These are phyloP conservation scores for Chascanopsetta lugubris DNA, from an alignment of 2,113 vertebrate genomes.

Conservation along the genomic window DNA sequence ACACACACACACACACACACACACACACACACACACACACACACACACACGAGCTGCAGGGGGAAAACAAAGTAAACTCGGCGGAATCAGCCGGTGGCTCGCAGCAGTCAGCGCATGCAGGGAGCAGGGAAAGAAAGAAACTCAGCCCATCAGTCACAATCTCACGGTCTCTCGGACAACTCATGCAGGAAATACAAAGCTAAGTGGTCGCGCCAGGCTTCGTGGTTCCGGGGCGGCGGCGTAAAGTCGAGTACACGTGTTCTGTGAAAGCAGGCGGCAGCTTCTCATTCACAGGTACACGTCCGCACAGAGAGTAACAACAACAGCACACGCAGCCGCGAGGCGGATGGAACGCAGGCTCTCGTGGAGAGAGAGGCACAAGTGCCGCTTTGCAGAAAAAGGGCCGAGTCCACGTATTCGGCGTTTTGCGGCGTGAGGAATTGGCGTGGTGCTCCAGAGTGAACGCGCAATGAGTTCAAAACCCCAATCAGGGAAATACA, in stretches of 20 bases:
- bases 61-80: conserved; percentile 6
- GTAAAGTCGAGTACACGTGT: conserved; percentile 11
- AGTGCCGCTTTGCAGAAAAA: too few relatives aligned
- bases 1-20: too few relatives aligned
- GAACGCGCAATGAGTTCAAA: too few relatives aligned
- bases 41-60: too few relatives aligned
- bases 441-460: too few relatives aligned
- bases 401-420: too few relatives aligned
- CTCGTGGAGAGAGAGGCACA: too few relatives aligned
- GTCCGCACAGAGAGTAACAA: not conserved
- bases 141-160: conserved; percentile 38
- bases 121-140: conserved; percentile 28
- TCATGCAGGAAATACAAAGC: conserved; percentile 56
- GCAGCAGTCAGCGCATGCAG: conserved; percentile 26
- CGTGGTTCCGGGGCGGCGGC: conserved; percentile 29
- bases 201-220: conserved; percentile 31
- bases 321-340: too few relatives aligned
- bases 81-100: conserved; percentile 16
- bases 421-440: too few relatives aligned
- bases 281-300: conserved; percentile 13
- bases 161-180: conserved; percentile 33
- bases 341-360: too few relatives aligned
- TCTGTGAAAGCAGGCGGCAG: conserved; percentile 31
- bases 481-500: too few relatives aligned
- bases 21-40: too few relatives aligned